Evolutionary conservation across 1,140 invertebrate genomes (phyloP), one percentile per base, ranked within the genome.

Genomic region (Dendroctonus valens): DNA sequence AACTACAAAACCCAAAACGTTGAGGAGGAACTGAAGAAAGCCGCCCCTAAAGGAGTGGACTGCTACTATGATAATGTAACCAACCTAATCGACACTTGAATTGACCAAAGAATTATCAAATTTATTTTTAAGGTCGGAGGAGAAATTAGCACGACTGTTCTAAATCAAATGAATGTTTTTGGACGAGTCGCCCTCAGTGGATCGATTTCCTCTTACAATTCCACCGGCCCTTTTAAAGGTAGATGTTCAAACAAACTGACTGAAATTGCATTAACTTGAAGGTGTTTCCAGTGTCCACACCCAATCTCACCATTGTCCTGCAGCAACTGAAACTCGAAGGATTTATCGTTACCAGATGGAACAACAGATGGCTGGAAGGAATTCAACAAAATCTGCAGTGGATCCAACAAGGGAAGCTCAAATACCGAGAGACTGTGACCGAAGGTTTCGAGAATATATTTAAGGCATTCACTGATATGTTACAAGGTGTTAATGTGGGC

Each of bases 21-120:
- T 39, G 73, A 73, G 5, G 53, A 77, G 44, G 81, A 79, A 42
- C 76, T 91, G 9, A 83, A 80, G 68, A 79, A 86, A 75, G 80
- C 76, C 37, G 87, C 87, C 12, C 87, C 88, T 0, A 78, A 87
- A 11, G 86, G 85, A 15, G 77, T 90, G 3, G 86, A 91, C 70
- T 87, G 86, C 67, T 90, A 89, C 71, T 90, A 90, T 78, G 89
- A 90, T 73, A 90, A 90, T 77, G 89, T 89, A 57, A 69, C 61
- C 89, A 6, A 8, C 37, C 9, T 15, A 7, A n/a, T 51, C 8
- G 6, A 26, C 26, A 26, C 26, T 26, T 26, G 26, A 26, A 26
- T 51, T 46, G 42, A 57, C 26, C 41, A 53, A 53, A 53, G 15
- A 62, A 37, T 9, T 61, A 46, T 51, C 2, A 51, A 15, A 12